Conservation (phyloP, 2,113 vertebrate genomes). For the Pogonocichla stellata region DNA sequence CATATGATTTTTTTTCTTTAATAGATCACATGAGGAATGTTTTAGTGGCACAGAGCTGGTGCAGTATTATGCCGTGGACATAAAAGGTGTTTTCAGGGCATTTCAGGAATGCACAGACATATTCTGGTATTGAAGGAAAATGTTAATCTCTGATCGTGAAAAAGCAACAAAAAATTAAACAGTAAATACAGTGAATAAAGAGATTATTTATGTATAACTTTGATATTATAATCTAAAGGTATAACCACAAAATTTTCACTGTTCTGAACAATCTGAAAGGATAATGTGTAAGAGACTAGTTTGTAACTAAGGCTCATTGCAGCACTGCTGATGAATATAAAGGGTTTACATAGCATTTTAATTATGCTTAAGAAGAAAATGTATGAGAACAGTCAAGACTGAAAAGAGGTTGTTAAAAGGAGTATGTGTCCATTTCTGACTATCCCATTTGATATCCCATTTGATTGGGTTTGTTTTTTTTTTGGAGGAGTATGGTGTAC, state of each 20-base stretch:
- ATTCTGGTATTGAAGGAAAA: neutral
- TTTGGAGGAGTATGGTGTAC: rapidly evolving
- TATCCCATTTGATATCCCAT: neutral
- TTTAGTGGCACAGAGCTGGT: neutral
- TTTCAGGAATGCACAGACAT: neutral
- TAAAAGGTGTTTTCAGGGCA: neutral
- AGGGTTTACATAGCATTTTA: neutral
- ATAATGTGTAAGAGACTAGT: neutral
- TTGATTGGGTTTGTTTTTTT: neutral
- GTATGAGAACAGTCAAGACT: neutral
- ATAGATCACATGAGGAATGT: neutral
- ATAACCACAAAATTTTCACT: neutral
- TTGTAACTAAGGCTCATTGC: neutral
- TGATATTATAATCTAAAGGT: neutral
- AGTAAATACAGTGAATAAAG: neutral
- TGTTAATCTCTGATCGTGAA: neutral
- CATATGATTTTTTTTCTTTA: neutral
- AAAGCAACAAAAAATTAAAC: neutral
- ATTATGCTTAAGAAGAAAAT: neutral
- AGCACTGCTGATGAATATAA: neutral
- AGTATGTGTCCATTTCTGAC: neutral
- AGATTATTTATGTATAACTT: neutral
- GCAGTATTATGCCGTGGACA: neutral
- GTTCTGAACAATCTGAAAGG: neutral
- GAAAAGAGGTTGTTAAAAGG: neutral